Conservation (phyloP, 2,888 invertebrate genomes). For the Torymus auratus region DNA sequence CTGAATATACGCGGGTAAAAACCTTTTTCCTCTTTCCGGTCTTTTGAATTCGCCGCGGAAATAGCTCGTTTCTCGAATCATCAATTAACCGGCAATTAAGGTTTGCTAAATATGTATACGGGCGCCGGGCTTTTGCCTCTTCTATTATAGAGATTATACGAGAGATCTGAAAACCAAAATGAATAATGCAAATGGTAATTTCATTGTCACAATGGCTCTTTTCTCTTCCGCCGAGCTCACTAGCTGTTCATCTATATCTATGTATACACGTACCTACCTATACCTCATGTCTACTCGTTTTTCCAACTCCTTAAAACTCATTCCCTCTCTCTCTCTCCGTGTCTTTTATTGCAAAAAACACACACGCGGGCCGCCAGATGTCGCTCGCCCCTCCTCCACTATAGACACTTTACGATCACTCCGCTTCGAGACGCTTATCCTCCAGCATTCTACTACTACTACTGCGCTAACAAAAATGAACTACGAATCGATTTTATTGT, state of each 20-base stretch:
- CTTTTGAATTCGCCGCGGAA: too few relatives aligned
- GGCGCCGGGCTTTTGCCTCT: neutral
- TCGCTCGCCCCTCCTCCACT: neutral
- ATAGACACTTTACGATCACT: conserved; percentile 31
- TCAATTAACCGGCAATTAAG: too few relatives aligned
- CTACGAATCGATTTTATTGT: conserved; percentile 50
- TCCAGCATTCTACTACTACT: too few relatives aligned
- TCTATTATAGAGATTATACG: neutral
- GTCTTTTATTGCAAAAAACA: conserved; percentile 42
- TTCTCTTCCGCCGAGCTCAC: neutral
- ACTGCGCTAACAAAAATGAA: conserved; percentile 43
- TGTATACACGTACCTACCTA: neutral
- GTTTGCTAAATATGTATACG: too few relatives aligned
- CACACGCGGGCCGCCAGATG: neutral
- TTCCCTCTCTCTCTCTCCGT: too few relatives aligned
- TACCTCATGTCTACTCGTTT: neutral
- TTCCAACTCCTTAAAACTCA: conserved; percentile 12
- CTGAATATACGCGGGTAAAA: too few relatives aligned
- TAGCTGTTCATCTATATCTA: neutral
- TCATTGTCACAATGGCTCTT: conserved; percentile 26
- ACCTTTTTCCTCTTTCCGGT: too few relatives aligned
- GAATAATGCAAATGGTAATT: conserved; percentile 46
- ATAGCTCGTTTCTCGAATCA: too few relatives aligned
- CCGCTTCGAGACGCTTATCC: too few relatives aligned
- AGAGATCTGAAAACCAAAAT: neutral